Conservation (phyloP, 1,140 invertebrate species). For the Nasonia longicornis region DNA sequence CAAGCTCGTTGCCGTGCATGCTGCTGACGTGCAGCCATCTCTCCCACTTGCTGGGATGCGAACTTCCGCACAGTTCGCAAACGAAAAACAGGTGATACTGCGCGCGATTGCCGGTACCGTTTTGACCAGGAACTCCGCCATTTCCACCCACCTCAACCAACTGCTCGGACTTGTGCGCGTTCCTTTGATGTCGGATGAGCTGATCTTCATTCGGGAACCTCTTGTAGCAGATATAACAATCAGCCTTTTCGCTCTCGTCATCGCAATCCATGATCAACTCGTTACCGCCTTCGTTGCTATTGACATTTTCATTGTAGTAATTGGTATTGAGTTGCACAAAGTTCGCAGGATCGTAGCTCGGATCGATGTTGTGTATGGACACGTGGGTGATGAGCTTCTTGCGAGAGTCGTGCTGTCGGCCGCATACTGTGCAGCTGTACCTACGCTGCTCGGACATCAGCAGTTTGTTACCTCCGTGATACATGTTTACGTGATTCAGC, state of each 20-base stretch:
- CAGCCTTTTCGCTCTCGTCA: slow-evolving; percentile 63
- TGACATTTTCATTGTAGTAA: slow-evolving; percentile 63
- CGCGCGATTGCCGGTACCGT: slow-evolving; percentile 61
- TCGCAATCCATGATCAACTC: slow-evolving; percentile 61
- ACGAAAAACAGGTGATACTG: slow-evolving; percentile 69
- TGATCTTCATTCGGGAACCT: slow-evolving; percentile 69
- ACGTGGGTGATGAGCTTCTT: slow-evolving; percentile 73
- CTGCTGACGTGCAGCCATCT: slow-evolving; percentile 70
- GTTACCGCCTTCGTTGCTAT: slow-evolving; percentile 58
- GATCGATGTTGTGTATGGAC: slow-evolving; percentile 71
- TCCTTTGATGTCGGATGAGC: slow-evolving; percentile 68
- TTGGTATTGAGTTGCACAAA: slow-evolving; percentile 70
- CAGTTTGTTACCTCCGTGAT: slow-evolving; percentile 65
- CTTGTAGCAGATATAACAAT: slow-evolving; percentile 68
- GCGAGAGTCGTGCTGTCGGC: slow-evolving; percentile 72
- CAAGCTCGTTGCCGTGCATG: slow-evolving; percentile 63
- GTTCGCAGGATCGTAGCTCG: slow-evolving; percentile 67
- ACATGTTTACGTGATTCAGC: slow-evolving; percentile 69
- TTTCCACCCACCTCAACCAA: slow-evolving; percentile 48
- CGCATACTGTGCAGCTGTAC: slow-evolving; percentile 72
- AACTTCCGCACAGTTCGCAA: slow-evolving; percentile 70
- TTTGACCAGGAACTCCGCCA: slow-evolving; percentile 51
- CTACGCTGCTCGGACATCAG: slow-evolving; percentile 63
- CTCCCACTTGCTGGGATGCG: slow-evolving; percentile 70
- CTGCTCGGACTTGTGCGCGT: slow-evolving; percentile 65